Evolutionary conservation across 2,888 invertebrate genomes (phyloP), one percentile per base, ranked within the genome.

Genomic region (Pristionchus entomophagus): DNA sequence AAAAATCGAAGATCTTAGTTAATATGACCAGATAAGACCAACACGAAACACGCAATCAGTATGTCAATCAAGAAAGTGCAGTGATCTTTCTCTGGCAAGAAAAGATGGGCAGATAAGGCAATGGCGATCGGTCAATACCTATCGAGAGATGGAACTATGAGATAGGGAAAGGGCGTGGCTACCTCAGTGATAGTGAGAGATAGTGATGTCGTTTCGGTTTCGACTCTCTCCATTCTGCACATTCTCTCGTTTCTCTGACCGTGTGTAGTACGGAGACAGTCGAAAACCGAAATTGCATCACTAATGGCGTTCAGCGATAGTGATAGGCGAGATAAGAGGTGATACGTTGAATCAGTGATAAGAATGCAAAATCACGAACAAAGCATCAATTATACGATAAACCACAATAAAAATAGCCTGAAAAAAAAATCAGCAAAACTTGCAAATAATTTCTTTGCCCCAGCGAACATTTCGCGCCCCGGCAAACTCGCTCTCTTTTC

Each of bases 141-240:
- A 62, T n/a, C 62, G 62, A 32, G 32, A 62, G 38, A 45, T 10
- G 45, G 45, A 6, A 45, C 45, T 10, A 45, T n/a, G 41, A 69
- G 69, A 69, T 69, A 22, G 14, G 38, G 69, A 41, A n/a, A 41
- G 69, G 69, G 69, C 35, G 69, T 69, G 69, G 69, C 29, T 17
- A 69, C 38, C 22, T 14, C 8, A 22, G 38, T 38, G 69, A 69
- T 4, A 69, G 69, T n/a, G 69, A 8, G 69, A 69, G 69, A 69
- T n/a, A 22, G 38, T 6, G 45, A n/a, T n/a, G 45, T 6, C 45
- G 14, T 10, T 45, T 45, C 6, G n/a, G n/a, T n/a, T 45, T 6
- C 45, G 8, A 45, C 45, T 45, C 45, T 45, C 45, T 45, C 14
- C 45, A 45, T 45, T 45, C 14, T 14, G 14, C 45, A n/a, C n/a